Conservation (phyloP, 2,888 invertebrate species). For the Erebia aethiops region DNA sequence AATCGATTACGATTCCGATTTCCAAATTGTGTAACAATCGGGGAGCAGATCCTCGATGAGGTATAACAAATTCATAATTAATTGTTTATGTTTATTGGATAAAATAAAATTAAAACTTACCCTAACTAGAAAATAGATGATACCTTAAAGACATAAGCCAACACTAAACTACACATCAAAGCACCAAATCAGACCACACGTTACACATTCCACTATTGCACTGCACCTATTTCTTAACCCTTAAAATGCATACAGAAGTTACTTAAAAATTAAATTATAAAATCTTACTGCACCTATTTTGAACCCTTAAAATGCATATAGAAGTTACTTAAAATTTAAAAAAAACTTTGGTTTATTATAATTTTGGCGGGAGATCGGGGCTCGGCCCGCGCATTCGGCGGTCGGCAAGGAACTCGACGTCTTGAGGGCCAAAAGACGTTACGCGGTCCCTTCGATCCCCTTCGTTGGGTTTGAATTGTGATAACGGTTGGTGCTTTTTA, state of each 20-base stretch:
- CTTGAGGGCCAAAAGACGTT: conserved; percentile 79
- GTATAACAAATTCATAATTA: no score
- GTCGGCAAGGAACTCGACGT: conserved; percentile 75
- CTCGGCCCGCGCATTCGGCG: conserved; percentile 72
- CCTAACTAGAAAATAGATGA: neutral
- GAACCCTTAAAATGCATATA: neutral
- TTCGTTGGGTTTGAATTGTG: conserved; percentile 64
- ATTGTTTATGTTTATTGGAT: no score
- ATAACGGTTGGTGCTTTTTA: conserved; percentile 64
- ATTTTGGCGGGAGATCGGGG: conserved; percentile 59
- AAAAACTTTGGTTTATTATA: conserved; percentile 45
- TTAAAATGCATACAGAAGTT: neutral
- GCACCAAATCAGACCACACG: conserved; percentile 60
- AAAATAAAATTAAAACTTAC: conserved; percentile 4
- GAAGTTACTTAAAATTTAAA: conserved; percentile 9
- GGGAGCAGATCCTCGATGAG: no score
- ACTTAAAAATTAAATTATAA: neutral
- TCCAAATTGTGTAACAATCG: no score
- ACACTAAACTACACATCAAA: conserved; percentile 44
- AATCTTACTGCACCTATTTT: conserved; percentile 36
- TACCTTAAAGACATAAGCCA: neutral
- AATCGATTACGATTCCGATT: no score
- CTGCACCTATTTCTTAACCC: conserved; percentile 29
- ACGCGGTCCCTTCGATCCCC: conserved; percentile 72
- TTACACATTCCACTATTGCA: conserved; percentile 53